Evolutionary conservation across 2,888 invertebrate genomes (phyloP).

Genomic region (Lordiphosa fenestrarum): DNA sequence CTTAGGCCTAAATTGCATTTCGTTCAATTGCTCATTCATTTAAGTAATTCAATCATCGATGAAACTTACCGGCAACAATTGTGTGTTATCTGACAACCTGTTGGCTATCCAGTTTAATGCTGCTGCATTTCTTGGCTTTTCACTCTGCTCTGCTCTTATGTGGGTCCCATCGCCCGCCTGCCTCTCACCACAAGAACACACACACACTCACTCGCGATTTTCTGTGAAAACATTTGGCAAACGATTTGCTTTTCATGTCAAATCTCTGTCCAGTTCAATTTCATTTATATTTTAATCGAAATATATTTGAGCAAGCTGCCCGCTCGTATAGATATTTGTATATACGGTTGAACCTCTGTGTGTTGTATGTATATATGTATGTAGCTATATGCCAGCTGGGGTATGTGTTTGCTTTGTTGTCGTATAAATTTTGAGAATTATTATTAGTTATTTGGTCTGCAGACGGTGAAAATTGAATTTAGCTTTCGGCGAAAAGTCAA

Average conservation of each 20-base stretch:
- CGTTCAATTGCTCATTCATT: too few species aligned
- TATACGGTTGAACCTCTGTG: conserved; percentile 34
- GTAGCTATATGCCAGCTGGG: conserved; percentile 18
- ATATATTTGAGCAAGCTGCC: conserved; percentile 46
- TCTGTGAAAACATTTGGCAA: conserved; percentile 49
- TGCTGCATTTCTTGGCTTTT: too few species aligned
- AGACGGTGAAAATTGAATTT: conserved; percentile 55
- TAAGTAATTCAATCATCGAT: too few species aligned
- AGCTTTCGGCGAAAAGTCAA: conserved; percentile 50
- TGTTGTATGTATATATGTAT: conserved; percentile 8
- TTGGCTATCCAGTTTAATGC: too few species aligned
- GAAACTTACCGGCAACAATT: too few species aligned
- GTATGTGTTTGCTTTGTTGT: conserved; percentile 39
- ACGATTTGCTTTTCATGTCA: conserved; percentile 60
- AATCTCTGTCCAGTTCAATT: conserved; percentile 66
- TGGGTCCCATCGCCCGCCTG: too few species aligned
- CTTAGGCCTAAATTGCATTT: too few species aligned
- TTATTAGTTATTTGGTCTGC: conserved; percentile 71
- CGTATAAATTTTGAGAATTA: conserved; percentile 67
- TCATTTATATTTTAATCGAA: conserved; percentile 71
- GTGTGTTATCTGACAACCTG: too few species aligned
- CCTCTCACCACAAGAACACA: too few species aligned
- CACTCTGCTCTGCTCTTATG: too few species aligned
- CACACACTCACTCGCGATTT: neutral
- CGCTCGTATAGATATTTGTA: conserved; percentile 29